A percentile compares a stretch with the other conserved stretches of the same genome.
Conservation (phyloP, 1,140 invertebrate genomes). For the Lepidurus couesii region DNA sequence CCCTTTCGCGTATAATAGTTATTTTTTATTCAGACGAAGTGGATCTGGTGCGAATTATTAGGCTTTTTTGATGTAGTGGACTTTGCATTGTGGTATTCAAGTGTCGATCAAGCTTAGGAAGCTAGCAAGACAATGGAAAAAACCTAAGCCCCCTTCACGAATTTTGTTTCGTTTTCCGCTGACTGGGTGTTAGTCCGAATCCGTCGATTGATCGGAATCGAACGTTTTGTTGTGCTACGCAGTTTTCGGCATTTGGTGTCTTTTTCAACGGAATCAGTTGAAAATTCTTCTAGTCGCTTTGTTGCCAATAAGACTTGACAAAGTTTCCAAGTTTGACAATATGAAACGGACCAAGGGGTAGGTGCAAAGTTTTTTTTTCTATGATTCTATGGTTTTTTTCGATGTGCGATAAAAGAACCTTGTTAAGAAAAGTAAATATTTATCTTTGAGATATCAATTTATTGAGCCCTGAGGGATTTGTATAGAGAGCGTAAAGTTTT, state of each 20-base stretch:
- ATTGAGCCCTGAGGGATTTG: not conserved
- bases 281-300: no score
- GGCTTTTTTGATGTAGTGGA: not conserved
- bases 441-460: not conserved
- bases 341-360: conserved; percentile 4
- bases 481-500: not conserved
- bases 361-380: not conserved
- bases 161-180: no score
- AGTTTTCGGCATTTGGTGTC: no score
- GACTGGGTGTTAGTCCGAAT: no score
- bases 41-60: no score
- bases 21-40: no score
- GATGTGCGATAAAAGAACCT: no score
- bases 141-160: not conserved
- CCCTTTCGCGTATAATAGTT: no score
- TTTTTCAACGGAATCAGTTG: no score
- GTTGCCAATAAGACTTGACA: no score
- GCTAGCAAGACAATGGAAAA: not conserved
- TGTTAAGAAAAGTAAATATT: not conserved
- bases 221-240: no score
- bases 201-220: no score
- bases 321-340: not conserved
- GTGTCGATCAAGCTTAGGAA: conserved; percentile 14
- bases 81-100: not conserved
- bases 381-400: not conserved